phyloP scores from a whole-genome alignment of 92 coral and sea anemone genomes.

The Virgularia gustaviana region DNA sequence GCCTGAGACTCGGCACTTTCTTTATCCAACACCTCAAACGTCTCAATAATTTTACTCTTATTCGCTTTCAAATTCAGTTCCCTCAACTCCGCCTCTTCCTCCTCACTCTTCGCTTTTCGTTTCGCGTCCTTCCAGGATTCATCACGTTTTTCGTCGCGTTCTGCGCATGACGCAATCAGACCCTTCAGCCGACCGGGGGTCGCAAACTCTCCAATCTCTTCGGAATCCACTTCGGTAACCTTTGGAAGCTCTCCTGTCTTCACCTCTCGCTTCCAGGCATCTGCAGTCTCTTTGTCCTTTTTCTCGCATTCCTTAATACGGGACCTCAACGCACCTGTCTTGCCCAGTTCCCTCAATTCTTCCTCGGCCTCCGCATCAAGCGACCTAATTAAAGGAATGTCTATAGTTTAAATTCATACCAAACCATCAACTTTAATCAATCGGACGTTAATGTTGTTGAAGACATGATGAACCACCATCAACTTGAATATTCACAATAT shows the following conservation, averaged over 20 bases:
- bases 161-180: constrained; percentile 19
- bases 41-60: constrained; percentile 3
- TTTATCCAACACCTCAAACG: constrained; percentile 27
- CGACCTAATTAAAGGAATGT: too few species aligned
- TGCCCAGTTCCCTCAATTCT: constrained; percentile 19
- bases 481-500: too few species aligned
- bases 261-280: neutral
- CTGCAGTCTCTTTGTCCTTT: constrained; percentile 5
- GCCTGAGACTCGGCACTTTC: constrained; percentile 4
- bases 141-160: constrained; percentile 5
- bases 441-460: too few species aligned
- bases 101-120: constrained; percentile 1
- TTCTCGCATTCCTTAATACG: constrained; percentile 31
- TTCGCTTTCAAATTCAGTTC: constrained; percentile 15
- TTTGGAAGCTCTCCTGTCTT: neutral
- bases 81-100: constrained; percentile 14
- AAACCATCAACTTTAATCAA: too few species aligned
- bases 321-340: constrained; percentile 10
- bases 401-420: too few species aligned
- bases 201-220: constrained; percentile 9
- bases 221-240: neutral
- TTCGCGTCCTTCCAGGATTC: constrained; percentile 25
- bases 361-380: constrained; percentile 22
- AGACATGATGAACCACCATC: too few species aligned
- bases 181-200: constrained; percentile 6